Evolutionary conservation across 2,888 invertebrate species (phyloP), one percentile per base, ranked within the genome.

Genomic region (Hyles lineata): DNA sequence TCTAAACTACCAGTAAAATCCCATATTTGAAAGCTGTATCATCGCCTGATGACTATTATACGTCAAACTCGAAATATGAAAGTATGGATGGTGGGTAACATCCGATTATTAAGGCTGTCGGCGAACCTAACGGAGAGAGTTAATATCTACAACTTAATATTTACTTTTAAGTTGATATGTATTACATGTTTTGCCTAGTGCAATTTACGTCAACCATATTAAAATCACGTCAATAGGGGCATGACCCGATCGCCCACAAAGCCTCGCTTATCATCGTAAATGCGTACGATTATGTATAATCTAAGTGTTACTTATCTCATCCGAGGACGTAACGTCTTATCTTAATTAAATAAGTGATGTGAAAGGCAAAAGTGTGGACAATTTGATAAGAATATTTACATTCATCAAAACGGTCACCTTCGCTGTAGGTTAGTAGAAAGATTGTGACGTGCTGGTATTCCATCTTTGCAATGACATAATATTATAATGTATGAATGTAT

Each of bases 321-420:
- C n/a, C 35, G n/a, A 35, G 52, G 50, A 25, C 52, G 19, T 69
- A 69, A 19, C 52, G 23, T 69, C 25, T 52, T 69, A 50, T 69
- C 52, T 69, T 29, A 50, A 23, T 52, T 50, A 69, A 52, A 17
- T 50, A 43, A 52, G 43, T 1, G 8, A n/a, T n/a, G n/a, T 15
- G 8, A 23, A 1, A 35, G 50, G 21, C 52, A 19, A 11, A 25
- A 55, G 70, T 70, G 29, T 11, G 15, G 19, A 70, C 70, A 19
- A 29, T 69, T 5, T 19, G 61, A 67, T 43, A 23, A 67, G 21
- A 43, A n/a, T 67, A 23, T 43, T 63, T 35, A 43, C 63, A 43
- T 67, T 21, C 43, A 43, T 67, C 23, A 67, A 35, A 9, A 62
- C 61, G 43, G 43, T 67, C 43, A 43, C 21, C 11, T n/a, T 43